These are phyloP conservation scores for Distichodus sexfasciatus DNA, from an alignment of 2,797 vertebrate species.

Conservation along the genomic window DNA sequence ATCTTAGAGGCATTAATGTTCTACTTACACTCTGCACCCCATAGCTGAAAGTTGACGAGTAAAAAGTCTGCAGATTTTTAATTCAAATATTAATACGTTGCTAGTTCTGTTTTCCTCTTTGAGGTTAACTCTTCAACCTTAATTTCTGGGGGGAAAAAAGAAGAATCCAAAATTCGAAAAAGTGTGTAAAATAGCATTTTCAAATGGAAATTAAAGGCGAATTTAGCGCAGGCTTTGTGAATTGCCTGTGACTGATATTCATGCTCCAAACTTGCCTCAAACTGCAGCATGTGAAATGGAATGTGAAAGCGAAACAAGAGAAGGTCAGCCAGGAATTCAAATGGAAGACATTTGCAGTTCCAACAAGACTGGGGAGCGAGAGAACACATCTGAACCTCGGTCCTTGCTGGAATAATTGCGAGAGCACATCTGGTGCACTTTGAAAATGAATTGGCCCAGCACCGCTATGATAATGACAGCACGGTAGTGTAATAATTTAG, in stretches of 20 bases:
- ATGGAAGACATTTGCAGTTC: slow-evolving; percentile 77
- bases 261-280: slow-evolving; percentile 34
- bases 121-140: too few species aligned
- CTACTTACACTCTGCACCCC: neutral
- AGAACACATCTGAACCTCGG: slow-evolving; percentile 67
- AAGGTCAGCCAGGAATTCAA: slow-evolving; percentile 78
- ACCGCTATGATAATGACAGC: slow-evolving; percentile 68
- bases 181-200: neutral
- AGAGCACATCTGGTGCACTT: slow-evolving; percentile 79
- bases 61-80: too few species aligned
- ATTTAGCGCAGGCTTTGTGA: slow-evolving; percentile 1
- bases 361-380: slow-evolving; percentile 66
- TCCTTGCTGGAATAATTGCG: slow-evolving; percentile 76
- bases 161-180: neutral
- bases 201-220: neutral
- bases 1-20: neutral
- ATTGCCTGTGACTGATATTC: slow-evolving; percentile 37
- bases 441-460: slow-evolving; percentile 72
- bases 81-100: too few species aligned
- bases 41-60: too few species aligned
- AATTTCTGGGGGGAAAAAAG: too few species aligned
- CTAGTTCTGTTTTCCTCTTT: too few species aligned
- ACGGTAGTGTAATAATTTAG: slow-evolving; percentile 60
- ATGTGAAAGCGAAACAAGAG: slow-evolving; percentile 59
- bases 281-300: slow-evolving; percentile 51